These are phyloP conservation scores for Deroptyus accipitrinus DNA, from an alignment of 2,113 vertebrate species.

Conservation along the genomic window DNA sequence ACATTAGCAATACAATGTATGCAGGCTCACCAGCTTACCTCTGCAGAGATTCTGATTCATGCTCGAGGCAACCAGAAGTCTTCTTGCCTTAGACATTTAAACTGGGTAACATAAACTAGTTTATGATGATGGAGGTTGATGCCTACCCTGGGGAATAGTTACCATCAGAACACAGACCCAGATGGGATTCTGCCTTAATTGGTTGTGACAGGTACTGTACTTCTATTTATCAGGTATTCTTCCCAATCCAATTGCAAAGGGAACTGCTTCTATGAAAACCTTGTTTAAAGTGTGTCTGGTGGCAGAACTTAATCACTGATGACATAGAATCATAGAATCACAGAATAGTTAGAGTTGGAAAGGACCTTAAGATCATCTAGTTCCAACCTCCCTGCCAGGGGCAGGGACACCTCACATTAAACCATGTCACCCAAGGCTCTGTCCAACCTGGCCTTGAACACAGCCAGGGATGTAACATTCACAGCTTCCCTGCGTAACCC, in stretches of 20 bases:
- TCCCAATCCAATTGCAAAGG: constrained; percentile 1
- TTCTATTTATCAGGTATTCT: background rate
- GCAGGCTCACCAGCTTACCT: background rate
- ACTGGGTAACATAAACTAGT: background rate
- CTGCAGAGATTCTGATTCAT: background rate
- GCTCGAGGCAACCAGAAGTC: background rate
- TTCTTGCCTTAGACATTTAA: background rate
- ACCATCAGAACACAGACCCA: background rate
- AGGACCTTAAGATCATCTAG: no score
- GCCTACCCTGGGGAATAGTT: background rate
- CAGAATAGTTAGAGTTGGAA: no score
- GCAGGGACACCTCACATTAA: no score
- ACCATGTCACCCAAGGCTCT: no score
- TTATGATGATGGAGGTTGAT: background rate
- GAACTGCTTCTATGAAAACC: background rate
- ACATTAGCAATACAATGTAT: background rate
- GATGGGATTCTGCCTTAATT: background rate
- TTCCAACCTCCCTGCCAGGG: no score
- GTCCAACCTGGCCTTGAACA: no score
- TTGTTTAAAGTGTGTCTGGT: background rate
- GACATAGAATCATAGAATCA: background rate
- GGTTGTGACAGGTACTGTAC: background rate
- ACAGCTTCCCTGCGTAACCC: no score
- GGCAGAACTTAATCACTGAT: background rate
- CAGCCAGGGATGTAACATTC: no score